Base-by-base conservation (phyloP, 2,888 invertebrate species). In the Danaus chrysippus region DNA sequence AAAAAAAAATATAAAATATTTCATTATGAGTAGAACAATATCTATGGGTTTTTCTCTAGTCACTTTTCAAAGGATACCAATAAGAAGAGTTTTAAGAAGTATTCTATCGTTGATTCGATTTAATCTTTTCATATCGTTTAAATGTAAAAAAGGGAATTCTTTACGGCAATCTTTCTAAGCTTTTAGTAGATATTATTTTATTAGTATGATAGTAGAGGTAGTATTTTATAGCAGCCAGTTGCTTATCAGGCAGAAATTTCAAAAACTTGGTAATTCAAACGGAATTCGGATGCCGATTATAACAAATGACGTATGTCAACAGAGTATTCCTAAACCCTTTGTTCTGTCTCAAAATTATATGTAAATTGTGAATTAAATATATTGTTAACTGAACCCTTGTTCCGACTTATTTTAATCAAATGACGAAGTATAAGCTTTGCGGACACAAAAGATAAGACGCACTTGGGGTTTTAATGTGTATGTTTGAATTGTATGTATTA, bases 351-450 rank as follows among this genome's bases (percentile, higher is more conserved):
- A 15, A 44, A 19, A 64, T 64, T 63, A 59, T 61, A 63, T 61
- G 59, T 59, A 54, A 54, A 63, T 44, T 46, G 42, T 57, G 58
- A 59, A 60, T 59, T 63, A 56, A 59, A 58, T 59, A 57, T 49
- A 58, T 62, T 55, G 66, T 62, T 57, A 59, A 58, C 61, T 59
- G 42, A 57, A 61, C 66, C 66, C 66, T 64, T 59, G 42, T 44
- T 58, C 55, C 46, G 46, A 66, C 59, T 66, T 42, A 62, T 62
- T 34, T 2, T 17, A 49, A 49, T 49, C 17, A 15, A 49, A 17
- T 49, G 17, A 6, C 17, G 17, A 17, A 49, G 17, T 49, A 6
- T 49, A 49, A 49, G 3, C 17, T 49, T 49, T 17, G 11, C 49
- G 49, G 15, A 49, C n/a, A 49, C 49, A 49, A 49, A n/a, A 46